Evolutionary conservation across 92 coral and sea anemone genomes (phyloP), one percentile per base, ranked within the genome.

Genomic region (Zoanthus gigantus): DNA sequence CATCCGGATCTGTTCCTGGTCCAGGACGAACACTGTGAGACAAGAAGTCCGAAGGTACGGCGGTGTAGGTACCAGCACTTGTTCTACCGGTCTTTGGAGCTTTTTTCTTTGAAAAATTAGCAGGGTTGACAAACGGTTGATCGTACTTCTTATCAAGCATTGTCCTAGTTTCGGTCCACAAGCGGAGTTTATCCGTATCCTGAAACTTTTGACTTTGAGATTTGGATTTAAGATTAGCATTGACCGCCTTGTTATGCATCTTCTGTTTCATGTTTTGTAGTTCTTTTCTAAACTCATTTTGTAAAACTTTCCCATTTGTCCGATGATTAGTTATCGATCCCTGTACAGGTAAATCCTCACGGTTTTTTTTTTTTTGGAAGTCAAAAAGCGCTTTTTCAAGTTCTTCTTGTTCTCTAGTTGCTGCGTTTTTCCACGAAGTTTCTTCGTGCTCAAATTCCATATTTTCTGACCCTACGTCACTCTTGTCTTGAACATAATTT

Each of bases 1-100:
- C 85, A 45, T 81, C 74, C 10, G 85, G 85, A 56, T 81, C 85
- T 12, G 85, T 81, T 16, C 85, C 85, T 44, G 85, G 85, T 29
- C 85, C 85, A 30, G 85, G 85, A 8, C 30, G 42, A 0, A 81
- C 85, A 3, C 60, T 10, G 32, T 81, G 52, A 13, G 85, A 81
- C 29, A 81, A 50, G 53, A n/a, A 81, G 8, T 47, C 75, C 12
- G 85, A 81, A 29, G 76, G 85, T 47, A 81, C 85, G 42, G 45
- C 85, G 0, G 76, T 81, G 46, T 45, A 81, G 3, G 65, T 66
- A 2, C 85, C 85, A 28, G 85, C 76, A 29, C 85, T 81, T 42
- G 85, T 81, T 47, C 53, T 67, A 81, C 75, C 76, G 12, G 75
- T 44, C 66, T 81, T 81, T n/a, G 44, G 28, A 5, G 65, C 1